Conservation (phyloP, 2,113 vertebrate genomes). For the Chroicocephalus ridibundus region DNA sequence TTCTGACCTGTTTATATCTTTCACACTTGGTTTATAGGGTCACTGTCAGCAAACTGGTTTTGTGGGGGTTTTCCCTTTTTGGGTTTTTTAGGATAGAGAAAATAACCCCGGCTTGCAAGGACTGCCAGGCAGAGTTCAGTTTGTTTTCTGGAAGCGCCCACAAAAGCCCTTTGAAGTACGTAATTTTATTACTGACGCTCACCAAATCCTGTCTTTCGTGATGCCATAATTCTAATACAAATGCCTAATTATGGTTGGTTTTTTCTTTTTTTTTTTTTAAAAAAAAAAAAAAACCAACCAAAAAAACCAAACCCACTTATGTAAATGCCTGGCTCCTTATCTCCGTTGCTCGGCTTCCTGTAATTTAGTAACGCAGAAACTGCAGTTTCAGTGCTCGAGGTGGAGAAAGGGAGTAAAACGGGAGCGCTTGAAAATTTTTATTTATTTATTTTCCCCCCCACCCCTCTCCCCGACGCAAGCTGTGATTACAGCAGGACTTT, state of each 20-base stretch:
- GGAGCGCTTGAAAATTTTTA: conserved; percentile 21
- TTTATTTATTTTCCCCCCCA: background rate
- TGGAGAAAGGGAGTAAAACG: conserved; percentile 10
- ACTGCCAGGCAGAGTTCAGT: background rate
- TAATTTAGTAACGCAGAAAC: background rate
- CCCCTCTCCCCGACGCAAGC: background rate
- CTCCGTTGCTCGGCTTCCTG: conserved; percentile 55
- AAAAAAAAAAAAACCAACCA: background rate
- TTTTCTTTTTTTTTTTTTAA: background rate
- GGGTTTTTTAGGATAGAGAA: background rate
- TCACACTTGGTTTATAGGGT: background rate
- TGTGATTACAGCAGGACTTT: conserved; percentile 11
- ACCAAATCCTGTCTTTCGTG: background rate
- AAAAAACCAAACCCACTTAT: background rate
- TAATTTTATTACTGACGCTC: background rate
- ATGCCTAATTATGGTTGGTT: background rate
- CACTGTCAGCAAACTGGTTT: background rate
- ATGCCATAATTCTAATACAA: background rate
- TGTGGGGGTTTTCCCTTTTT: background rate
- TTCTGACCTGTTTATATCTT: background rate
- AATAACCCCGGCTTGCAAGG: background rate
- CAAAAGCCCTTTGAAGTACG: background rate
- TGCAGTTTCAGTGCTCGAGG: background rate
- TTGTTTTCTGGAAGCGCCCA: background rate
- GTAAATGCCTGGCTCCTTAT: conserved; percentile 46